Conservation (phyloP, 2,113 vertebrate species). For the Colistium nudipinnis region DNA sequence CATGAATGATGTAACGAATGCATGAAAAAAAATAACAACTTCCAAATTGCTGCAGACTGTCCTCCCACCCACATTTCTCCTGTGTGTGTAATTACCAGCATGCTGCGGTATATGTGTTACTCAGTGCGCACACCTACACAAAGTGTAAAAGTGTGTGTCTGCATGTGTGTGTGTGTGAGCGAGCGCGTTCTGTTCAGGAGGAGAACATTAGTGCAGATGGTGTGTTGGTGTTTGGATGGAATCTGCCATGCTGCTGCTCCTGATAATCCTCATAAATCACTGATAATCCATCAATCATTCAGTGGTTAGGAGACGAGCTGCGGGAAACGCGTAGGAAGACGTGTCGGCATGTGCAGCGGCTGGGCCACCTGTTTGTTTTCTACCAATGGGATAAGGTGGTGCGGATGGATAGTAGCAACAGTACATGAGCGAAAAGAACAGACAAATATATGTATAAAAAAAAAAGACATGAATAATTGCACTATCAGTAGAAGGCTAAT, state of each 20-base stretch:
- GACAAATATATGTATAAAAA: no score
- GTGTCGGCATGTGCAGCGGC: background rate
- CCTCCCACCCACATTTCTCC: slow-evolving; percentile 41
- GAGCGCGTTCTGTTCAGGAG: slow-evolving; percentile 15
- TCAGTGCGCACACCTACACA: slow-evolving; percentile 42
- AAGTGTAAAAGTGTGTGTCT: slow-evolving; percentile 19
- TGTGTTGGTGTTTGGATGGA: slow-evolving; percentile 60
- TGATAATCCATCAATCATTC: slow-evolving; percentile 37
- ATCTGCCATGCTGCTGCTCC: slow-evolving; percentile 28
- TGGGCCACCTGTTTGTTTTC: no score
- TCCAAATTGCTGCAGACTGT: slow-evolving; percentile 20
- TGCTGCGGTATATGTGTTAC: background rate
- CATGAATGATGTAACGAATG: background rate
- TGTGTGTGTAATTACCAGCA: slow-evolving; percentile 20
- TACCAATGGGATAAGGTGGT: no score
- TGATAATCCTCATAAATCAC: slow-evolving; percentile 21
- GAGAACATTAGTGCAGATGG: slow-evolving; percentile 64
- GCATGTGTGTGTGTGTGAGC: slow-evolving; percentile 2
- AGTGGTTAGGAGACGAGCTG: background rate
- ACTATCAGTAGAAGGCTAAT: no score
- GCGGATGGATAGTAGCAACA: no score
- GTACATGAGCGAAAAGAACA: no score
- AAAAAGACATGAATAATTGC: no score
- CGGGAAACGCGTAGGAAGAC: background rate
- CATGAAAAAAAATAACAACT: background rate